These are phyloP conservation scores for Dromiciops gliroides DNA, from an alignment of 2,113 vertebrate species.

Conservation along the genomic window DNA sequence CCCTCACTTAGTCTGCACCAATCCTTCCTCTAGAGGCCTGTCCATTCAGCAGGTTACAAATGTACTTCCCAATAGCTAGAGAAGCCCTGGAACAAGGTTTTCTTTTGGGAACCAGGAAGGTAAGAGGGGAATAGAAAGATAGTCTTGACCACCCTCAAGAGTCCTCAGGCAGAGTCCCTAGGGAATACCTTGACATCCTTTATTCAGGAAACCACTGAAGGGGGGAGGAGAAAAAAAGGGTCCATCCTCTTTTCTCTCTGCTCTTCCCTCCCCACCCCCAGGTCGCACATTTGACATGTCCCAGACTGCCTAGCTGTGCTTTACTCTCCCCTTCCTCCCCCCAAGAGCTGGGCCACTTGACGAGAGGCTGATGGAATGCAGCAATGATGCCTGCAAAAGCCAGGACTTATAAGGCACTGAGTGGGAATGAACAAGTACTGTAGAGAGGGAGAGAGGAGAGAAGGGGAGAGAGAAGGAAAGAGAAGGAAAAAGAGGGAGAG, in stretches of 20 bases:
- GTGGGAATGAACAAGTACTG: neutral
- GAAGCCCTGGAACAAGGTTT: neutral
- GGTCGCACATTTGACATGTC: neutral
- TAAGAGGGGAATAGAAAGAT: neutral
- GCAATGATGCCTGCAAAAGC: conserved; percentile 66
- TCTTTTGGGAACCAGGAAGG: neutral
- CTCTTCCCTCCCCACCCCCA: neutral
- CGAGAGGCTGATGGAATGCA: conserved; percentile 80
- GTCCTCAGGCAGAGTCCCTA: neutral
- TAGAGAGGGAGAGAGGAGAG: neutral
- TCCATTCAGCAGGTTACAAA: conserved; percentile 48
- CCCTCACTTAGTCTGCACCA: neutral
- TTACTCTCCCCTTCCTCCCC: neutral
- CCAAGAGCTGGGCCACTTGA: conserved; percentile 76
- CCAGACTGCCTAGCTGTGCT: accelerated
- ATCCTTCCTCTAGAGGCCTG: conserved; percentile 1
- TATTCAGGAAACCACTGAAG: neutral
- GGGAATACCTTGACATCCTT: neutral
- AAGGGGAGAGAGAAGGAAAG: neutral
- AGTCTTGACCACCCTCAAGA: neutral
- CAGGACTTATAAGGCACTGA: conserved; percentile 84
- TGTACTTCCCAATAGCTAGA: conserved; percentile 44
- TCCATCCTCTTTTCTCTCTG: neutral
- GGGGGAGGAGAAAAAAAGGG: neutral
- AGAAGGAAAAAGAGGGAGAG: conserved; percentile 11